Evolutionary conservation across 92 coral and sea anemone species (phyloP), one percentile per base, ranked within the genome.

Genomic region (Actinostola sp.): DNA sequence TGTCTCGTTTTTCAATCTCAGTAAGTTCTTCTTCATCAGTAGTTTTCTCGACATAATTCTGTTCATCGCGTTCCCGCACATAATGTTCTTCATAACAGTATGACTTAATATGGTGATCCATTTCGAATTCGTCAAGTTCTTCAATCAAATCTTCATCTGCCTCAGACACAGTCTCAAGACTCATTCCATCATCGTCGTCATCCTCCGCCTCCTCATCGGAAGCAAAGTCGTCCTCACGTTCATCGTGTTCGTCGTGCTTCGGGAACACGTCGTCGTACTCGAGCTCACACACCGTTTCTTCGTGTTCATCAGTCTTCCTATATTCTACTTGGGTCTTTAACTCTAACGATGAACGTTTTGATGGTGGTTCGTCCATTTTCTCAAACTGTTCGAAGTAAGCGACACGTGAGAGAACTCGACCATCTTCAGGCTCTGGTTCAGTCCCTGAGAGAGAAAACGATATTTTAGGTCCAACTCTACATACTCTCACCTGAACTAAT

Each of bases 241-340:
- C 89, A 33, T 77, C 77, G 36, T 77, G 76, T 63, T 90, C 96
- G 43, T 73, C 62, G 65, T 91, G 97, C 50, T 92, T 89, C 59
- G 88, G 97, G 76, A 91, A 91, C 24, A 91, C 87, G 76, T 91
- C 97, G 31, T 91, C 97, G 72, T 61, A 91, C 64, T 91, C 97
- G 55, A 91, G 83, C 71, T 91, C 89, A 70, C 89, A 83, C 26
- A 80, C 92, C 1, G 77, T 72, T 31, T 83, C 83, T 32, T 79
- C 91, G 26, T 75, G 83, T 41, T 83, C 82, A 13, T 33, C 73
- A 43, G 76, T 81, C 43, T 72, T 72, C 12, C 63, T 80, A 9
- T 52, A 63, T 46, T 67, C 76, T 41, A 43, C 38, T 60, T 68
- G 52, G 26, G 64, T 21, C n/a, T 32, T 63, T 23, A 39, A 21